A percentile compares a stretch with the other conserved stretches of the same genome.
These are phyloP conservation scores for Isaurus tuberculatus DNA, from an alignment of 92 coral and sea anemone genomes.

Conservation along the genomic window DNA sequence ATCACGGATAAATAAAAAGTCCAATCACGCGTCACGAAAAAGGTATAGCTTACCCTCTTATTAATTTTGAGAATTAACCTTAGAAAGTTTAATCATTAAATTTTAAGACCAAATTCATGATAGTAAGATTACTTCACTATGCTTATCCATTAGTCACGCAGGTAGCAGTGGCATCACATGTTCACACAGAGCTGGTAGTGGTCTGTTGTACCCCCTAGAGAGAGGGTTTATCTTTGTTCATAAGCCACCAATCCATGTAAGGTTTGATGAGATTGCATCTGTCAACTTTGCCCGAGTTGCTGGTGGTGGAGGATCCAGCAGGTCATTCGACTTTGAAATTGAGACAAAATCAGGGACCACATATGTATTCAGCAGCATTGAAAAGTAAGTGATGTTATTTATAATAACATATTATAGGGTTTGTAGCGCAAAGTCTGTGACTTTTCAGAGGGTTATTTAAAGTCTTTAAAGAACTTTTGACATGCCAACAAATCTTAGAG, in stretches of 20 bases:
- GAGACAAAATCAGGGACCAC: slow-evolving; percentile 86
- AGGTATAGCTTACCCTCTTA: too few relatives aligned
- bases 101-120: too few relatives aligned
- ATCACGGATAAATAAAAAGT: too few relatives aligned
- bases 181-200: slow-evolving; percentile 98
- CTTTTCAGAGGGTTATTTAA: too few relatives aligned
- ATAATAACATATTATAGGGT: not conserved
- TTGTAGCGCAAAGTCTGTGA: too few relatives aligned
- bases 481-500: too few relatives aligned
- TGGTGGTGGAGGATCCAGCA: slow-evolving; percentile 92
- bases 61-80: too few relatives aligned
- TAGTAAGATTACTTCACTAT: too few relatives aligned
- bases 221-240: slow-evolving; percentile 98
- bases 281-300: slow-evolving; percentile 99
- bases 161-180: slow-evolving; percentile 89
- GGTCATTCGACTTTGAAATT: slow-evolving; percentile 98
- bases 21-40: too few relatives aligned
- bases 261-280: slow-evolving; percentile 93
- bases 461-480: too few relatives aligned
- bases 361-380: slow-evolving; percentile 96
- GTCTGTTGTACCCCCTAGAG: slow-evolving; percentile 91
- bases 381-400: slow-evolving; percentile 70
- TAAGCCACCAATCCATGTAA: slow-evolving; percentile 96
- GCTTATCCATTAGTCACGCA: slow-evolving; percentile 79
- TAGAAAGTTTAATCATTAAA: too few relatives aligned